Evolutionary conservation across 1,140 invertebrate species (phyloP), one percentile per base, ranked within the genome.

Genomic region (Mercenaria mercenaria): DNA sequence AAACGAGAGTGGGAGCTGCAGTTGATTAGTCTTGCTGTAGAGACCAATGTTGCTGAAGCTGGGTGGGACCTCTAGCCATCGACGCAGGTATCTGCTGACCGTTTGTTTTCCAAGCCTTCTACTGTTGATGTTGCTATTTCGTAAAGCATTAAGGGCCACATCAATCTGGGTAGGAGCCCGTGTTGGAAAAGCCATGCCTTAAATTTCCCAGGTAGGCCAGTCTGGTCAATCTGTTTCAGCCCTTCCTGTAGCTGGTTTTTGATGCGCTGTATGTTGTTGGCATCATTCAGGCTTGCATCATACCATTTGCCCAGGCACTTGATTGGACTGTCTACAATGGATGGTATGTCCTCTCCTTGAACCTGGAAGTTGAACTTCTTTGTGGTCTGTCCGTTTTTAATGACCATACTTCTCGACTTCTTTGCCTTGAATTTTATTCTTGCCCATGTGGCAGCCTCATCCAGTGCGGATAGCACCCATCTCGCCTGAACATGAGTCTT

Each of bases 281-380:
- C n/a, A n/a, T n/a, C n/a, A n/a, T n/a, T 72, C 2, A 72, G 15
- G 15, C 11, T 72, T 18, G 67, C 15, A 72, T 72, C 67, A 72
- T 32, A 72, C 29, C 67, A 59, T 8, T 64, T 64, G 4, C 59
- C 59, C 23, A 64, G 8, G 6, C 39, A 41, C 13, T 43, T 41
- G 13, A 23, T 43, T 15, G 37, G n/a, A 23, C 6, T 39, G 39
- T 81, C 26, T 10, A 86, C 61, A 41, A 81, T 74, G 20, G 83
- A 52, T 82, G 89, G 89, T 23, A 90, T 90, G n/a, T 82, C 61
- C n/a, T 91, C 79, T 20, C 52, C 37, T 29, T 91, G 84, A 20
- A 91, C 52, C 11, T 69, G 39, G 2, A 91, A 37, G 32, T 87
- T 80, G 64, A 67, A 59, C 18, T 50, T 26, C 13, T 50, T 37